These are phyloP conservation scores for Rhodeus uyekii DNA, from an alignment of 2,797 vertebrate species.

Conservation along the genomic window DNA sequence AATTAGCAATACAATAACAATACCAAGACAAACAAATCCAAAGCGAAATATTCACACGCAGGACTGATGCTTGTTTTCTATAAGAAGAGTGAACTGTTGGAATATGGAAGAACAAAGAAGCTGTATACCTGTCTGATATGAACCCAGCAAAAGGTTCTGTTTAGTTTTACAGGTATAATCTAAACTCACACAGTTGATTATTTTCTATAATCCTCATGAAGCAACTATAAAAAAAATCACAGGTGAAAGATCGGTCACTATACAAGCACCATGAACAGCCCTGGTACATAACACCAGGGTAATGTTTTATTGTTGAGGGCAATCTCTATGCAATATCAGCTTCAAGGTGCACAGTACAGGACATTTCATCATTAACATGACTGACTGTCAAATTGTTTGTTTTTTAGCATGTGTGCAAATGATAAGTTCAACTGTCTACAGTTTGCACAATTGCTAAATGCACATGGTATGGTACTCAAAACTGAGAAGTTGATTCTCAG, in stretches of 20 bases:
- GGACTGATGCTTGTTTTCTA: background rate
- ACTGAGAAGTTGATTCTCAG: background rate
- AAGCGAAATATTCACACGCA: background rate
- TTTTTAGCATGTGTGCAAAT: background rate
- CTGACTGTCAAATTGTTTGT: constrained; percentile 49
- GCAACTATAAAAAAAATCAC: constrained; percentile 64
- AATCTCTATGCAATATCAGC: constrained; percentile 65
- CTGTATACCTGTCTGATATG: constrained; percentile 41
- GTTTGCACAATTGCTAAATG: background rate
- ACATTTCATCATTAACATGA: constrained; percentile 59
- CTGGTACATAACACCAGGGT: constrained; percentile 53
- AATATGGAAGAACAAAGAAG: constrained; percentile 24
- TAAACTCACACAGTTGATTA: constrained; percentile 43
- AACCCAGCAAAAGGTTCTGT: constrained; percentile 54
- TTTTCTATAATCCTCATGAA: constrained; percentile 47
- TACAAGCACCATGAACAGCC: constrained; percentile 46
- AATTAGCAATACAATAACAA: background rate
- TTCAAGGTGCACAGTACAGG: constrained; percentile 59
- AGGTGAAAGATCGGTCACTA: constrained; percentile 65
- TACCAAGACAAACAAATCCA: background rate
- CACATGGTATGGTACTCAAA: background rate
- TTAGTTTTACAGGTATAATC: constrained; percentile 59
- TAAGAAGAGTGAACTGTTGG: background rate
- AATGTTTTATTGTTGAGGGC: constrained; percentile 59
- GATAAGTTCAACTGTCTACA: background rate